These are phyloP conservation scores for Seriola rivoliana DNA, from an alignment of 2,113 vertebrate species.

Conservation along the genomic window DNA sequence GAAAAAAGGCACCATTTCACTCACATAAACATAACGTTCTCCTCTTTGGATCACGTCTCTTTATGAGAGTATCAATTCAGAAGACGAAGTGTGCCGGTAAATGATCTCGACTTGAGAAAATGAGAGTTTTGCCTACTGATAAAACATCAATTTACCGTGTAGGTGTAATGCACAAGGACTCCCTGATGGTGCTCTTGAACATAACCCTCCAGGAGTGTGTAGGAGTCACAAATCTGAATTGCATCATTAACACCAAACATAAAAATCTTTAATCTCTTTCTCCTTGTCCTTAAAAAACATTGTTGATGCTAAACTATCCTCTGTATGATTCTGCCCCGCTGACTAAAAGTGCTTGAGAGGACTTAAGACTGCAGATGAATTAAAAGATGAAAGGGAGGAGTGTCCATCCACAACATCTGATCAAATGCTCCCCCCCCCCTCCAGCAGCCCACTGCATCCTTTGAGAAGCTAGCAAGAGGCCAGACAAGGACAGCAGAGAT, in stretches of 20 bases:
- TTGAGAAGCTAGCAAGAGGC: slow-evolving; percentile 47
- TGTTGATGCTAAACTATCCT: slow-evolving; percentile 37
- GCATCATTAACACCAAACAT: slow-evolving; percentile 66
- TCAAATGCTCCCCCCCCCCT: slow-evolving; percentile 51
- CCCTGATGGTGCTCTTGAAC: slow-evolving; percentile 55
- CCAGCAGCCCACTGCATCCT: slow-evolving; percentile 44
- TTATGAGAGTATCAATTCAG: slow-evolving; percentile 19
- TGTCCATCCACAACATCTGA: slow-evolving; percentile 58
- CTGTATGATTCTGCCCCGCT: slow-evolving; percentile 26
- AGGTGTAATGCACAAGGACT: slow-evolving; percentile 49
- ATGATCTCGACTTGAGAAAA: slow-evolving; percentile 49
- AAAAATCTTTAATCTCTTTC: slow-evolving; percentile 58
- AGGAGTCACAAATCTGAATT: slow-evolving; percentile 64
- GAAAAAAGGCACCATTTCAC: not conserved
- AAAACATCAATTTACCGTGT: slow-evolving; percentile 60
- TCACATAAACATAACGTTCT: slow-evolving; percentile 14
- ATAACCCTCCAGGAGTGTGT: slow-evolving; percentile 60
- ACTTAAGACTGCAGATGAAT: slow-evolving; percentile 43
- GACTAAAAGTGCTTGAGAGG: slow-evolving; percentile 58
- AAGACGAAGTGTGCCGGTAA: slow-evolving; percentile 20
- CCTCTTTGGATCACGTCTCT: slow-evolving; percentile 30
- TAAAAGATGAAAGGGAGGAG: slow-evolving; percentile 66
- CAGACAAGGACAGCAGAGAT: slow-evolving; percentile 48
- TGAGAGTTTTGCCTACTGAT: slow-evolving; percentile 45
- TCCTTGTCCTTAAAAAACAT: slow-evolving; percentile 59